Conservation (phyloP, 2,888 invertebrate genomes). For the Cecidostiba fungosa region DNA sequence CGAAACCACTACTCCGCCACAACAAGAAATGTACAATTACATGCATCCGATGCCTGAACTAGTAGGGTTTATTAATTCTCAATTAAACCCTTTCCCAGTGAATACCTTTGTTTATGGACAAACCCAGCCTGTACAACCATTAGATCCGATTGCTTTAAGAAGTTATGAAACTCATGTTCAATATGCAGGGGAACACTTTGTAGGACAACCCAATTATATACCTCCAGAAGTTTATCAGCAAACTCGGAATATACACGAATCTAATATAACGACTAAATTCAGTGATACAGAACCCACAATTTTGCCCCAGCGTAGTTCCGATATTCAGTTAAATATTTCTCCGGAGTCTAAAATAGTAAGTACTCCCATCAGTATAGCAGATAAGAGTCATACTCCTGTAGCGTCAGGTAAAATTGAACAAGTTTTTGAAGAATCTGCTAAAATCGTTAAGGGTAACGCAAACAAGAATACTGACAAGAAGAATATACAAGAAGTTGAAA, state of each 20-base stretch:
- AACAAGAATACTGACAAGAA: not conserved
- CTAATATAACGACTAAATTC: not conserved
- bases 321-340: conserved; percentile 15
- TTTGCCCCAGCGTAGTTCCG: not conserved
- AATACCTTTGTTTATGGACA: conserved; percentile 73
- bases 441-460: not conserved
- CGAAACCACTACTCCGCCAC: conserved; percentile 57
- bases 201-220: conserved; percentile 72
- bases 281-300: not conserved
- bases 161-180: conserved; percentile 68
- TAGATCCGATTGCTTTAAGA: conserved; percentile 69
- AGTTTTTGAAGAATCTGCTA: not conserved
- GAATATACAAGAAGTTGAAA: not conserved
- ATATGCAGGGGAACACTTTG: conserved; percentile 73
- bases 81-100: conserved; percentile 80
- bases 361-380: not conserved
- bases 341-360: not conserved
- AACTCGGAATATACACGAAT: conserved; percentile 65
- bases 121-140: conserved; percentile 67
- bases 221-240: conserved; percentile 68
- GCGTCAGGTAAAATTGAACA: not conserved
- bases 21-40: conserved; percentile 79
- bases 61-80: conserved; percentile 82
- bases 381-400: not conserved
- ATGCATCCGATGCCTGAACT: conserved; percentile 81